Evolutionary conservation across 2,797 vertebrate genomes (phyloP).

Genomic region (Antennarius maculatus): DNA sequence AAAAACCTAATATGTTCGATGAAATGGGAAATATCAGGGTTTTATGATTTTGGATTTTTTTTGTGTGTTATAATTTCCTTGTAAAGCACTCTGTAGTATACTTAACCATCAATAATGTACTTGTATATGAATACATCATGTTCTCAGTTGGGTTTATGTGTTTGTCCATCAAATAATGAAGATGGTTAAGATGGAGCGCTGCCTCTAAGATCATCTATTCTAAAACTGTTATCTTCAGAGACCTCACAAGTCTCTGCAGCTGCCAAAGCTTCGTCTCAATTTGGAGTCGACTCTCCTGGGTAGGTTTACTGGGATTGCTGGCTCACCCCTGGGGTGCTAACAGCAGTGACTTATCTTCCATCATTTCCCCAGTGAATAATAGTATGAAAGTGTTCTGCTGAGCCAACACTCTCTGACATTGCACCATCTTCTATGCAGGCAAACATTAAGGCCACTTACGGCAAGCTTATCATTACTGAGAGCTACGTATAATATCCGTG

Average conservation of each 20-base stretch:
- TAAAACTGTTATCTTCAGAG: conserved; percentile 61
- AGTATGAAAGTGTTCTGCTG: conserved; percentile 61
- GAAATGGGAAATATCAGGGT: conserved; percentile 1
- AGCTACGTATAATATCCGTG: background rate
- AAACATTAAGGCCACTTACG: conserved; percentile 54
- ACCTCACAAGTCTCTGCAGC: conserved; percentile 35
- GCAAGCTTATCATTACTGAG: conserved; percentile 24
- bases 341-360: conserved; percentile 65
- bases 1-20: conserved; percentile 6
- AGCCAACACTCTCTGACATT: conserved; percentile 68
- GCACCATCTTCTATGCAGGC: conserved; percentile 58
- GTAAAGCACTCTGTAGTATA: background rate
- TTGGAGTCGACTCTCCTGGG: conserved; percentile 48
- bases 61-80: too few species aligned
- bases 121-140: background rate
- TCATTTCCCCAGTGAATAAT: conserved; percentile 53
- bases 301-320: conserved; percentile 46
- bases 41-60: background rate
- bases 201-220: conserved; percentile 47
- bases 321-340: conserved; percentile 48
- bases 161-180: conserved; percentile 49
- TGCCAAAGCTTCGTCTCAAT: conserved; percentile 41
- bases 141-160: conserved; percentile 10
- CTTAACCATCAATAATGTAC: background rate
- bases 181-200: conserved; percentile 9